Evolutionary conservation across 92 coral and sea anemone genomes (phyloP), one percentile per base, ranked within the genome.

Genomic region (Heliopora coerulea): DNA sequence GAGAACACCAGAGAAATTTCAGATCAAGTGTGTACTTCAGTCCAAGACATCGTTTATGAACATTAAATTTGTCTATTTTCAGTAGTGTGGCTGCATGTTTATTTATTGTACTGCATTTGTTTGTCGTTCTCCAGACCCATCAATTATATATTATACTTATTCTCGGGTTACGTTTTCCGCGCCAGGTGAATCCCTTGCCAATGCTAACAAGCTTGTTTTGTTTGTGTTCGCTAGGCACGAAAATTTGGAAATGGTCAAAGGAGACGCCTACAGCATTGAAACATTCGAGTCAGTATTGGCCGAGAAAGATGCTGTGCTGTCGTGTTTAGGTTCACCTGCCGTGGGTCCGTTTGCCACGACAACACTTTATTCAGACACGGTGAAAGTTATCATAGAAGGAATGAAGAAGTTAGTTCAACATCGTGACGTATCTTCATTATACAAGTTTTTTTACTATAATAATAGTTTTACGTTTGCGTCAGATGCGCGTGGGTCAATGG

Each of bases 241-340:
- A 28, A 78, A 81, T 61, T 69, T 91, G 56, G 84, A 82, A 30
- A 64, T 91, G 46, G 83, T 86, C 19, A 83, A 86, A 62, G 95
- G 97, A 5, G 97, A 91, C 63, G 89, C 89, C 2, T 85, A 85
- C 62, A 86, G 88, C 48, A 78, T 91, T 57, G 97, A 88, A 73
- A 91, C 87, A 18, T 91, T 88, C 61, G 82, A 80, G 1, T 41
- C 91, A 19, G 80, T 67, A 34, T 21, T 91, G 56, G 68, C 75
- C 26, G 91, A 88, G 48, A 91, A 88, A 39, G 95, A 91, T 91
- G 97, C 90, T 56, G 88, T 91, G 13, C 79, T 91, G 25, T 91
- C 97, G 8, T 65, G 81, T n/a, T 62, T 88, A 62, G 97, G 97
- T 37, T 83, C 87, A 17, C n/a, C 83, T 23, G 35, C 90, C 34